phyloP scores from a whole-genome alignment of 1,140 invertebrate species.

The Drosophila pseudoananassae region DNA sequence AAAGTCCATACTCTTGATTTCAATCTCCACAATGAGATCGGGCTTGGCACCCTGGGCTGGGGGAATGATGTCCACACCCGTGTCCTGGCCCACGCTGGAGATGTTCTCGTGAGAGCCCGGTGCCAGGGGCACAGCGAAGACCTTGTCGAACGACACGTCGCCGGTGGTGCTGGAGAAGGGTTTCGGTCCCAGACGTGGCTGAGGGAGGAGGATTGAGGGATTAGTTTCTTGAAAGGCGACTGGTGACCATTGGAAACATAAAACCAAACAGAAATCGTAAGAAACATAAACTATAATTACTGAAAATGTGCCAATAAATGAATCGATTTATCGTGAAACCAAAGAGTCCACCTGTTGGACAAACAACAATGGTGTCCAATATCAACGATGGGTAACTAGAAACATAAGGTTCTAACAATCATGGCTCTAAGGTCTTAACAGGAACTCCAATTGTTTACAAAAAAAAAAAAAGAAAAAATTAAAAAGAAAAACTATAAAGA shows the following conservation, averaged over 20 bases:
- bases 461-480: conserved; percentile 2
- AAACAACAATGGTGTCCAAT: neutral
- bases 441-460: too few species aligned
- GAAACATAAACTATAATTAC: too few species aligned
- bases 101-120: conserved; percentile 86
- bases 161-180: conserved; percentile 91
- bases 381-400: neutral
- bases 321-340: too few species aligned
- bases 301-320: too few species aligned
- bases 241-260: neutral
- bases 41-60: conserved; percentile 57
- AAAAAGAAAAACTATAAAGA: conserved; percentile 2
- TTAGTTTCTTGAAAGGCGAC: neutral
- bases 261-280: too few species aligned
- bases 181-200: conserved; percentile 92
- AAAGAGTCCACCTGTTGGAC: neutral
- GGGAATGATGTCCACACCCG: conserved; percentile 19
- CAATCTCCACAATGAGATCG: conserved; percentile 82
- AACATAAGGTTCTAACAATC: too few species aligned
- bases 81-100: conserved; percentile 65
- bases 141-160: conserved; percentile 91
- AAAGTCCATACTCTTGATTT: conserved; percentile 71
- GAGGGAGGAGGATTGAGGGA: too few species aligned
- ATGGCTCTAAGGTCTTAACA: too few species aligned
- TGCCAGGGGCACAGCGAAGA: conserved; percentile 90